A percentile compares a stretch with the other conserved stretches of the same genome.
Conservation (phyloP, 2,797 vertebrate genomes). For the Catostomus latipinnis region DNA sequence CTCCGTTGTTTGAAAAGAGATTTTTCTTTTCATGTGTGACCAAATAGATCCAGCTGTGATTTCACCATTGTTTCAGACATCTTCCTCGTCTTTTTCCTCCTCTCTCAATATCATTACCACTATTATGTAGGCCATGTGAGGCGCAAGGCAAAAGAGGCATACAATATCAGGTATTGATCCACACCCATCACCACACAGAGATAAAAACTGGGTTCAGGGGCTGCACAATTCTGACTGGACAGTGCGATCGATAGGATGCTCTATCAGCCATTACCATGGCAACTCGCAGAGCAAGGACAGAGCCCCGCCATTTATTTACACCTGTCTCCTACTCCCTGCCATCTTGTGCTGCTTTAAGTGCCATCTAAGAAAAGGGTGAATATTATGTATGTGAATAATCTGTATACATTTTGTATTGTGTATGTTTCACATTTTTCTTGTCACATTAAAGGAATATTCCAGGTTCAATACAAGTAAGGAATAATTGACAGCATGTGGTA, state of each 20-base stretch:
- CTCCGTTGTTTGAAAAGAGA: slow-evolving; percentile 42
- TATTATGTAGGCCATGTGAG: slow-evolving; percentile 69
- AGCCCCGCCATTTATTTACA: slow-evolving; percentile 81
- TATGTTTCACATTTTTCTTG: neutral
- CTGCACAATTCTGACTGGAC: slow-evolving; percentile 80
- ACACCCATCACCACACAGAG: slow-evolving; percentile 80
- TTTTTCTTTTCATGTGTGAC: slow-evolving; percentile 41
- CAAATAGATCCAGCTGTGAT: slow-evolving; percentile 36
- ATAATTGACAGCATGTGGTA: too few relatives aligned
- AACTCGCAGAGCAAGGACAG: slow-evolving; percentile 82
- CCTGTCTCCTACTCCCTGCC: slow-evolving; percentile 75
- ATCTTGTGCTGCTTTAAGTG: slow-evolving; percentile 51
- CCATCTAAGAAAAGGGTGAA: slow-evolving; percentile 69
- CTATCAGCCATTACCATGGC: slow-evolving; percentile 86
- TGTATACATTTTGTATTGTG: neutral
- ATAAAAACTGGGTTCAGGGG: slow-evolving; percentile 81
- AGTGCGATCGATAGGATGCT: slow-evolving; percentile 84
- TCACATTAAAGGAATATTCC: neutral
- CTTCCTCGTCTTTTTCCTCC: slow-evolving; percentile 64
- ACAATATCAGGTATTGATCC: slow-evolving; percentile 87
- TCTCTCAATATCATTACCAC: slow-evolving; percentile 67
- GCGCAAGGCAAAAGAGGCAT: slow-evolving; percentile 79
- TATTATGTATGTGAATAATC: neutral
- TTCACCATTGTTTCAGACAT: slow-evolving; percentile 66
- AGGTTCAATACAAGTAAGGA: too few relatives aligned